Conservation (phyloP, 2,888 invertebrate genomes). For the Cataglyphis livida region DNA sequence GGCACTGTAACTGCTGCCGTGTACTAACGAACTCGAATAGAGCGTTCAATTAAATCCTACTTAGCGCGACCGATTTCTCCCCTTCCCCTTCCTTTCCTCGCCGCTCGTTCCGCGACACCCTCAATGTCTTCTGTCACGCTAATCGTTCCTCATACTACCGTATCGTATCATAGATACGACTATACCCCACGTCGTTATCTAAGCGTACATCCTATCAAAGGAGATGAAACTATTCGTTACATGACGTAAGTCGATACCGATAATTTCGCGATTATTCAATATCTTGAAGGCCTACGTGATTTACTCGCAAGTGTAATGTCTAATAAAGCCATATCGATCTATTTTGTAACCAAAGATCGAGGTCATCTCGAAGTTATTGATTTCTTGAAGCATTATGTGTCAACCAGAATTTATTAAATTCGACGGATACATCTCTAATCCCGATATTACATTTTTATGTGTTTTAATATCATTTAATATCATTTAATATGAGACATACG, state of each 20-base stretch:
- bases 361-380: constrained; percentile 38
- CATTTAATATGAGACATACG: background rate
- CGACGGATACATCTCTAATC: background rate
- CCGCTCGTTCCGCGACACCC: constrained; percentile 34
- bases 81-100: background rate
- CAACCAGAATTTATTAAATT: background rate
- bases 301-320: constrained; percentile 39
- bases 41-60: constrained; percentile 83
- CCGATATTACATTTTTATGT: background rate
- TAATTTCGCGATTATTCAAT: constrained; percentile 14
- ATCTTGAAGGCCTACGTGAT: constrained; percentile 46
- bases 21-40: constrained; percentile 82
- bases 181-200: constrained; percentile 41
- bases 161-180: constrained; percentile 37
- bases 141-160: constrained; percentile 72
- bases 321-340: constrained; percentile 51
- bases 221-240: constrained; percentile 75
- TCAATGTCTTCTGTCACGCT: constrained; percentile 69
- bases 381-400: background rate
- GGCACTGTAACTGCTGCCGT: constrained; percentile 74
- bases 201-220: constrained; percentile 60
- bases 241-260: constrained; percentile 40
- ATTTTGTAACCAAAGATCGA: constrained; percentile 56
- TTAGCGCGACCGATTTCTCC: constrained; percentile 73
- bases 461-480: background rate